A percentile compares a stretch with the other conserved stretches of the same genome.
These are phyloP conservation scores for Buceros bicornis DNA, from an alignment of 2,797 vertebrate species.

Conservation along the genomic window DNA sequence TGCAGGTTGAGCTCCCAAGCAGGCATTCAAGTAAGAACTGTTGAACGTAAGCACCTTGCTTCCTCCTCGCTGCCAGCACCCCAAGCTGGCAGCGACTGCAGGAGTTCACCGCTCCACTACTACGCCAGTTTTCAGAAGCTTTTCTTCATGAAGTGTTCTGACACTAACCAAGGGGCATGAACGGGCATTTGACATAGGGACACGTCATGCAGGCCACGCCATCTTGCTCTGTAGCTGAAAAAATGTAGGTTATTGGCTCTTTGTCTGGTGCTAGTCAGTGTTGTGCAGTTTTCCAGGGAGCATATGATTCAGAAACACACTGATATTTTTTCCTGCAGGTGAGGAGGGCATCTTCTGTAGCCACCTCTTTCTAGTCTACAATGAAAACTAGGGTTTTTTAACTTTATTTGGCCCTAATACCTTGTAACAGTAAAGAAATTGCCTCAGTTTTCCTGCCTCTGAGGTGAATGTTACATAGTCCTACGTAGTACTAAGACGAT, in stretches of 20 bases:
- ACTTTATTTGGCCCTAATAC: background rate
- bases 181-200: background rate
- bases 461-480: background rate
- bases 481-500: background rate
- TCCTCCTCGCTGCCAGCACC: background rate
- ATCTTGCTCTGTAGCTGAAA: background rate
- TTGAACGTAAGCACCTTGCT: background rate
- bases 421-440: background rate
- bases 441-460: background rate
- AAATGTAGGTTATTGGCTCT: background rate
- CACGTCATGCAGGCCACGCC: background rate
- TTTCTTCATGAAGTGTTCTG: background rate
- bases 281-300: background rate
- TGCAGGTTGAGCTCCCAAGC: background rate
- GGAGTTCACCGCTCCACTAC: background rate
- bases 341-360: background rate
- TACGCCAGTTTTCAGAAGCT: background rate
- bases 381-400: background rate
- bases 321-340: background rate
- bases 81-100: background rate
- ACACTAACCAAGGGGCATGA: background rate
- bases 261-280: background rate
- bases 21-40: background rate
- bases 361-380: background rate
- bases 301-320: background rate